Evolutionary conservation across 2,113 vertebrate genomes (phyloP).

Genomic region (Cochlearius cochlearius): DNA sequence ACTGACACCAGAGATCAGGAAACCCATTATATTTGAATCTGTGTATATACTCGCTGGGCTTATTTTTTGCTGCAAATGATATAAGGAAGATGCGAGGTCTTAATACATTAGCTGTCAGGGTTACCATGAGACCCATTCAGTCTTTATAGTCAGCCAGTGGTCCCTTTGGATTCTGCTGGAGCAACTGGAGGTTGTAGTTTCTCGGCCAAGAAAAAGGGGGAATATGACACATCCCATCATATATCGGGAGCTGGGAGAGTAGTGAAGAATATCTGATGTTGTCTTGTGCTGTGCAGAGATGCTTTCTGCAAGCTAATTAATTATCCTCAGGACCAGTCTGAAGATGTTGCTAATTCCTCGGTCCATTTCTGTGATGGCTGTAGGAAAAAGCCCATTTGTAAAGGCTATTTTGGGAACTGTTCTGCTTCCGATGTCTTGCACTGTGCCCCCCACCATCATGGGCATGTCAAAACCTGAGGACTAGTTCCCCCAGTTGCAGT

Average conservation of each 20-base stretch:
- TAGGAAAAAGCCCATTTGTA: neutral
- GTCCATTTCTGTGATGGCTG: neutral
- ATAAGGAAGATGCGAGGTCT: neutral
- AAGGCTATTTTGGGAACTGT: neutral
- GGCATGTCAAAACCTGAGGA: neutral
- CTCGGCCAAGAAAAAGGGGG: neutral
- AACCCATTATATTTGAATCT: neutral
- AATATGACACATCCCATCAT: neutral
- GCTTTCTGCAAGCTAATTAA: neutral
- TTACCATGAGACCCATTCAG: neutral
- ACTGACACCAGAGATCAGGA: neutral
- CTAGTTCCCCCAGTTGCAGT: neutral
- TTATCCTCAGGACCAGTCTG: neutral
- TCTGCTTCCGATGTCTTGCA: neutral
- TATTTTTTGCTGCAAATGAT: neutral
- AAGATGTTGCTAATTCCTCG: neutral
- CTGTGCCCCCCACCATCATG: accelerated
- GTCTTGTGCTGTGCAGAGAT: neutral
- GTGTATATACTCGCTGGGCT: neutral
- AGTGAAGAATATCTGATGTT: neutral
- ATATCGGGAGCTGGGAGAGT: neutral
- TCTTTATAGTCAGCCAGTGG: neutral
- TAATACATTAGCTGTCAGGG: neutral
- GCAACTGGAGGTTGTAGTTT: neutral
- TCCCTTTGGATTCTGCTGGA: neutral